phyloP scores from a whole-genome alignment of 2,113 vertebrate species.

The Protomyctophum bolini region DNA sequence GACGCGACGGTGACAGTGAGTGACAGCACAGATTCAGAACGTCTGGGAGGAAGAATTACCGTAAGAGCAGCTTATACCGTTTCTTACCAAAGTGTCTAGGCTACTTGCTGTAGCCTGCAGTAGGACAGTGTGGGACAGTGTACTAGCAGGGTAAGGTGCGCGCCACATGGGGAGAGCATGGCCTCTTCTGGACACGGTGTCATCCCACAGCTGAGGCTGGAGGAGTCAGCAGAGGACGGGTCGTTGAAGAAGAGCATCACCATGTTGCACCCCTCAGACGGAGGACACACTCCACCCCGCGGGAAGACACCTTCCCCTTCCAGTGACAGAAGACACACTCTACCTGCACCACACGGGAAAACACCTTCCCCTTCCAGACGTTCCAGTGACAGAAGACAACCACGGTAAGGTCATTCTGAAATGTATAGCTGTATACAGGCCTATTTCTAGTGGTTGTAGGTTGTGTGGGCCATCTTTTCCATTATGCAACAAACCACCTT shows the following conservation, averaged over 20 bases:
- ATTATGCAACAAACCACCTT: too few species aligned
- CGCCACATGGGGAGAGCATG: constrained; percentile 41
- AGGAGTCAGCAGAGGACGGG: constrained; percentile 59
- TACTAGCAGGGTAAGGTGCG: background rate
- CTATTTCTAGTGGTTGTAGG: too few species aligned
- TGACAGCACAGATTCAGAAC: too few species aligned
- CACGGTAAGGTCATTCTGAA: constrained; percentile 42
- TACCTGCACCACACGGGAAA: constrained; percentile 28
- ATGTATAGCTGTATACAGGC: too few species aligned
- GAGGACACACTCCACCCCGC: constrained; percentile 38
- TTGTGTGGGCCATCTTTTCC: too few species aligned
- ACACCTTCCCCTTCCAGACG: constrained; percentile 29
- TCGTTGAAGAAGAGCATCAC: constrained; percentile 56
- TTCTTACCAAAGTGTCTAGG: too few species aligned
- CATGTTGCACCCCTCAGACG: constrained; percentile 29
- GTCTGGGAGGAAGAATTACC: too few species aligned
- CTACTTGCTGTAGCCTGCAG: background rate
- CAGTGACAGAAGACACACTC: constrained; percentile 26
- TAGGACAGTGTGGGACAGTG: background rate
- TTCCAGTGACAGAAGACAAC: constrained; percentile 35
- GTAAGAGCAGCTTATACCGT: too few species aligned
- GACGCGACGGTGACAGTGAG: too few species aligned
- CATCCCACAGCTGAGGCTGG: constrained; percentile 63
- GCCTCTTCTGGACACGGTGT: constrained; percentile 59
- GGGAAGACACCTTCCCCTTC: constrained; percentile 40